Percentiles rank a stretch among this genome's conserved stretches.
Conservation (phyloP, 2,797 vertebrate genomes). For the Odontamblyopus lacepedii region DNA sequence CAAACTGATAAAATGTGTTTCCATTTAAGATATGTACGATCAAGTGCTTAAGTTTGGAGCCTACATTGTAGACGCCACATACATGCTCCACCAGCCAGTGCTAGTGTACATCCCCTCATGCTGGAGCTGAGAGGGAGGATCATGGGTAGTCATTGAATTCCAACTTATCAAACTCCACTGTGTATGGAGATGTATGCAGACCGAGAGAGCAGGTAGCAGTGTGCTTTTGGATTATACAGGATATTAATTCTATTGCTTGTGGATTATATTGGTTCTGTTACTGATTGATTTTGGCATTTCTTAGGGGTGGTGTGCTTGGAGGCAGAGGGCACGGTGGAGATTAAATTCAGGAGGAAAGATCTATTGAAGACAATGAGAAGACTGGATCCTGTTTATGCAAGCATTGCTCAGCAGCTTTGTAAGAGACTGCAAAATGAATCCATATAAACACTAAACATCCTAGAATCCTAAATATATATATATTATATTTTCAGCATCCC, state of each 20-base stretch:
- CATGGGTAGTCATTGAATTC: slow-evolving; percentile 96
- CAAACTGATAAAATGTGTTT: slow-evolving; percentile 1
- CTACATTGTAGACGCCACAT: slow-evolving; percentile 88
- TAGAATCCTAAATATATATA: background rate
- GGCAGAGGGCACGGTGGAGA: slow-evolving; percentile 93
- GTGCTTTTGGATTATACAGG: background rate
- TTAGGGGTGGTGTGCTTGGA: slow-evolving; percentile 93
- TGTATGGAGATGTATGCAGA: slow-evolving; percentile 94
- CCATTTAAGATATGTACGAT: slow-evolving; percentile 90
- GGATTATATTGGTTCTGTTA: slow-evolving; percentile 1
- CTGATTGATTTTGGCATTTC: slow-evolving; percentile 14
- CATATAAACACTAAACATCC: background rate
- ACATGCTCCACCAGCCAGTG: slow-evolving; percentile 85
- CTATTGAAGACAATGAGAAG: slow-evolving; percentile 90
- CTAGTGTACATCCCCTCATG: slow-evolving; percentile 93
- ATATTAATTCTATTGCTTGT: background rate
- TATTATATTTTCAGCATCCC: slow-evolving; percentile 65
- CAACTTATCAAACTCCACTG: slow-evolving; percentile 92
- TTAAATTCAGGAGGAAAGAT: slow-evolving; percentile 93
- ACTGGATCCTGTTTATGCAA: slow-evolving; percentile 79
- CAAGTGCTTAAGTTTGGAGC: slow-evolving; percentile 95
- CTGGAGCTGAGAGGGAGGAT: slow-evolving; percentile 94
- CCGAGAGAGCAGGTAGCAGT: slow-evolving; percentile 90
- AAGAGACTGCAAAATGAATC: slow-evolving; percentile 43
- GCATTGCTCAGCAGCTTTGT: slow-evolving; percentile 86